Evolutionary conservation across 2,888 invertebrate genomes (phyloP), one percentile per base, ranked within the genome.

Genomic region (Aporophyla nigra): DNA sequence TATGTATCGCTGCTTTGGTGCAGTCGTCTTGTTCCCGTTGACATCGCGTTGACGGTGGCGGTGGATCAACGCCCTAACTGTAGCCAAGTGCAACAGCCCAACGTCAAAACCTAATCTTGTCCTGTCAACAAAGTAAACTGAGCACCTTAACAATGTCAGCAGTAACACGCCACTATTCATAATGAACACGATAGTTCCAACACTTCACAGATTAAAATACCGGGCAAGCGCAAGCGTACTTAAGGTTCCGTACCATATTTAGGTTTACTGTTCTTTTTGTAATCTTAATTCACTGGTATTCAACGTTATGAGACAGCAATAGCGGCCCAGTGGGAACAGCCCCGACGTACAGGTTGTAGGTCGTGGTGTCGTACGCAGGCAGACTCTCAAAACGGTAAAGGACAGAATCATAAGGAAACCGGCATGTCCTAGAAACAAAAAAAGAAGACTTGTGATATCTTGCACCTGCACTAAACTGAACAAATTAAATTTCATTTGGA

Each of bases 151-250:
- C 63, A 76, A 72, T 84, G 76, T 71, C 80, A 76, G 63, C 49
- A 33, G 66, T 59, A 66, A 74, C 87, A 86, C 72, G 85, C 82
- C 74, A 84, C 56, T 65, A 86, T 86, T 86, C 76, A 80, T 74
- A 84, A 73, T 73, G 63, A 71, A 84, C 84, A 84, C 74, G 63
- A 80, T 75, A 71, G 67, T 73, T 78, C 16, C 53, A 83, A 73
- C 71, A 78, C 53, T 61, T 51, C 16, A 27, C n/a, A 40, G 83
- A 82, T 82, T 76, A 82, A 69, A 69, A 61, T 33, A 43, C 19
- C 10, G n/a, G 49, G 21, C 27, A 56, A 54, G 54, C 33, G 12
- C 24, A 33, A n/a, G 6, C 14, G 0, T 10, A 33, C 40, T 51
- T 24, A 67, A 19, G 78, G 68, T 78, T 63, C 67, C 12, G 24